Base-by-base conservation (phyloP, 2,888 invertebrate genomes). In the Apodemia mormo region DNA sequence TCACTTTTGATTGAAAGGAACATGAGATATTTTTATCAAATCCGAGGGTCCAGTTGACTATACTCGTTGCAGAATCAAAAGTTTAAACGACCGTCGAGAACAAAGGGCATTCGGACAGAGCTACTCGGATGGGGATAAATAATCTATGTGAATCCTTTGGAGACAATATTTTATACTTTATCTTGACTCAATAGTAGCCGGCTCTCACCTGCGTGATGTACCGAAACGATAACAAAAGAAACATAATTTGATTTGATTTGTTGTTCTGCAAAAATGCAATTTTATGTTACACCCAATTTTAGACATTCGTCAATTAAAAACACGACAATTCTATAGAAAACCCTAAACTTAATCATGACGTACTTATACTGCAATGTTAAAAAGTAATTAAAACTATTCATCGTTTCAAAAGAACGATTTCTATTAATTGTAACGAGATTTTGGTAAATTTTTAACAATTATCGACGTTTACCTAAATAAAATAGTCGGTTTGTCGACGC, bases 21-120 rank as follows among this genome's bases (percentile, higher is more conserved):
- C 74, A 75, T 82, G 77, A 75, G 81, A 77, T 80, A 80, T 83
- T 84, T 85, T 83, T 82, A 82, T 83, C 81, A 82, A 86, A 85
- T 84, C 80, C 77, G 83, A 87, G 91, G 92, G 92, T 92, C 92
- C 92, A 90, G 92, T 91, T 89, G 86, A 90, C 85, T 92, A 88
- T 92, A 89, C 89, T 89, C 90, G 91, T 90, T 92, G 92, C 92
- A 91, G 92, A 92, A 93, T 93, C 91, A 92, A 93, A 93, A 93
- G 92, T 93, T 93, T 92, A 92, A 92, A 93, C 92, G 92, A 89
- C 83, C 88, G 86, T 82, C 84, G 89, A 89, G 91, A 91, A 92
- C 91, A 92, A 92, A 92, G 87, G 87, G 83, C 83, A 82, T 79
- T 89, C 87, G 91, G 92, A 91, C 91, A 86, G 85, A 80, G 85